Evolutionary conservation across 2,797 vertebrate species (phyloP), one percentile per base, ranked within the genome.

Genomic region (Sus cebifrons): DNA sequence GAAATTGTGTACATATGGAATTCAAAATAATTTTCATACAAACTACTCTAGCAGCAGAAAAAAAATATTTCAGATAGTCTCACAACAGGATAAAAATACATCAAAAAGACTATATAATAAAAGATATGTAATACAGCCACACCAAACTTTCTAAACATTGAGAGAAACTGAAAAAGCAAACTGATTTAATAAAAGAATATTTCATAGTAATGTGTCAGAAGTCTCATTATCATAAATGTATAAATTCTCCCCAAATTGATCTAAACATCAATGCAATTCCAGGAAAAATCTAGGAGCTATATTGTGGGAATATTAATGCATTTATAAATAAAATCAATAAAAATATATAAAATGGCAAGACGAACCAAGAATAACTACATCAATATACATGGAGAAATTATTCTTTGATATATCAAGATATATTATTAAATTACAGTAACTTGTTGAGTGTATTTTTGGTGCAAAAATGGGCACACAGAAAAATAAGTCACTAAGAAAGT

Each of bases 111-210:
- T 56, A 73, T 54, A 70, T 5, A 78, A 32, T 71, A 17, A 65
- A 86, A 60, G 5, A 49, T 65, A 49, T 64, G 7, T 25, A 86
- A 49, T 8, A 29, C 49, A 21, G 58, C 1, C 65, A 81, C 6
- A 86, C 27, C 0, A 58, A 67, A 81, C 49, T 36, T 56, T 49
- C 23, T 67, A 32, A 86, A 64, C 6, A 78, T 32, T 79, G 40
- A 89, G 27, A 86, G 16, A 91, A 86, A 81, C 23, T 79, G 27
- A 65, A 89, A 90, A 74, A 77, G 52, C 40, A 95, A 52, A 21
- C n/a, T 56, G 71, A 71, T 27, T 52, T 90, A 40, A 64, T 86
- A 86, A 86, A 88, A 79, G 8, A 2, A 27, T 65, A 56, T 71
- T 79, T 65, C 11, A 56, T 32, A 9, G 54, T 56, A 18, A 85